Evolutionary conservation across 2,797 vertebrate species (phyloP), one percentile per base, ranked within the genome.

Genomic region (Myotis vivesi): DNA sequence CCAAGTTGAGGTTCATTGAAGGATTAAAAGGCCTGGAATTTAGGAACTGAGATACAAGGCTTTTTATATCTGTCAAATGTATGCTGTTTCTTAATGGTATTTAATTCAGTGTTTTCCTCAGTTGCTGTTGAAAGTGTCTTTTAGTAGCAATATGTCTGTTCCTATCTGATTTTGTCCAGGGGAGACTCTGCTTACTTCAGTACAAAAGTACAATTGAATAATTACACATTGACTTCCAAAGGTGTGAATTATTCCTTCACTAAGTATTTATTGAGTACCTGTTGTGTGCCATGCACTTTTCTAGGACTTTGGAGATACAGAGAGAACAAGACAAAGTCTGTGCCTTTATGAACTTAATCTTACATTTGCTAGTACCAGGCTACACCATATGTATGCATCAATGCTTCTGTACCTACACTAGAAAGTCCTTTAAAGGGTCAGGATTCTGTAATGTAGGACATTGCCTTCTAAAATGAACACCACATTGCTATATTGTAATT

Each of bases 381-480:
- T 44, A 11, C 17, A 41, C 5, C 55, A 7, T 5, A 49, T 20
- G 30, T 5, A 49, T 20, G 30, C n/a, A 25, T 57, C 53, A 44
- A 2, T 76, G 23, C 20, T 59, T 68, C 30, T 72, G 5, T 59
- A 19, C 23, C 8, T 73, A 41, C 30, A 20, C 13, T 59, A 66
- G 46, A 36, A 83, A 79, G 28, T 30, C 36, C 41, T 62, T 83
- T 17, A 44, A 59, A 57, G 55, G 64, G 72, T 46, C 13, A 7
- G 51, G 46, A 25, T 46, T 51, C n/a, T 83, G 36, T 66, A 79
- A 28, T 22, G 1, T 36, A n/a, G 66, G 55, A 51, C 23, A 25
- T 80, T 93, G 62, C 51, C 41, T 44, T 86, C 68, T 89, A 80
- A 86, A 81, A 66, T 84, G 79, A 92, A 80, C 41, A n/a, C 49